Conservation (phyloP, 2,113 vertebrate species). For the Pteruthius melanotis region DNA sequence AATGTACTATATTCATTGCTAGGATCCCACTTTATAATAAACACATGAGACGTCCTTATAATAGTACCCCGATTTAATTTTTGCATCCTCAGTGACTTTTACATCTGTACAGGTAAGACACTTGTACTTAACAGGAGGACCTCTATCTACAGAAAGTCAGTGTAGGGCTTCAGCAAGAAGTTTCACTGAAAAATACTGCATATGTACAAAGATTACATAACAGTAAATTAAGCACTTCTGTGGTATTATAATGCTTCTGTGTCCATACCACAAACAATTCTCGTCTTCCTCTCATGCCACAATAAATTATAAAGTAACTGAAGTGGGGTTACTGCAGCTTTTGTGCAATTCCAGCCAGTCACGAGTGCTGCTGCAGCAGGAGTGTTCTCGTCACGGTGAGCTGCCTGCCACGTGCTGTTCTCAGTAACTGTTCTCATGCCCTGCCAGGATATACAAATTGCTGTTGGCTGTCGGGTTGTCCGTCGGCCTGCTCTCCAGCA, state of each 20-base stretch:
- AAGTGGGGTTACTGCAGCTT: constrained; percentile 50
- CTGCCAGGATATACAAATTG: constrained; percentile 98
- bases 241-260: constrained; percentile 75
- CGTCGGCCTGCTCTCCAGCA: constrained; percentile 95
- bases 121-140: constrained; percentile 78
- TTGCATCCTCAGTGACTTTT: constrained; percentile 74
- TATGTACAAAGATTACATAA: constrained; percentile 98
- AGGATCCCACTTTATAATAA: constrained; percentile 71
- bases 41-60: constrained; percentile 73
- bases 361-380: constrained; percentile 55
- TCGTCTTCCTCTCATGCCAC: constrained; percentile 77
- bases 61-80: constrained; percentile 72
- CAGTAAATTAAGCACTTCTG: constrained; percentile 87
- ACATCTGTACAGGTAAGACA: constrained; percentile 83
- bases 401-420: neutral
- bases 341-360: constrained; percentile 62
- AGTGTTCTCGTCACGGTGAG: constrained; percentile 37
- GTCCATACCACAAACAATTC: constrained; percentile 74
- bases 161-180: constrained; percentile 73
- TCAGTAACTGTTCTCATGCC: constrained; percentile 99
- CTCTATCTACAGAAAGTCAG: constrained; percentile 85
- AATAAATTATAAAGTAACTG: constrained; percentile 83
- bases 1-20: constrained; percentile 67
- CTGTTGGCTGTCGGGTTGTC: constrained; percentile 98
- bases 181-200: constrained; percentile 84